Evolutionary conservation across 2,797 vertebrate genomes (phyloP).

Genomic region (Pseudocheirus occidentalis): DNA sequence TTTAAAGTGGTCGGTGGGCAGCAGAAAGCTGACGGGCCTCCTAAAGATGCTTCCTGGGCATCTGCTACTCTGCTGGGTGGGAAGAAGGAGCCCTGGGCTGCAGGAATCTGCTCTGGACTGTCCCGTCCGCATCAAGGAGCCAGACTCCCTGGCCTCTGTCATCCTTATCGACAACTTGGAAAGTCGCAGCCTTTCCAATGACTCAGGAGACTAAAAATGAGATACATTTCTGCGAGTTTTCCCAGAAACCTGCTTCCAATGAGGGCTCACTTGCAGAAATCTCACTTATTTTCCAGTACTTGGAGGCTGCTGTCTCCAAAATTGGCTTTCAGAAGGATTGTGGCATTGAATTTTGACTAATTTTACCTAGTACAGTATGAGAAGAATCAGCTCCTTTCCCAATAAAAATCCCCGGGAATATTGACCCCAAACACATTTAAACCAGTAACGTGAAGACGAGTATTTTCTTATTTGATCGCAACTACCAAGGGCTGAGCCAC

Average conservation of each 20-base stretch:
- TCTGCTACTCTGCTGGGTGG: accelerated
- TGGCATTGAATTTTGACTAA: not conserved
- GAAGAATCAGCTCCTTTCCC: not conserved
- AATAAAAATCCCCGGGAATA: not conserved
- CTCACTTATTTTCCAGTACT: not conserved
- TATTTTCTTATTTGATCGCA: not conserved
- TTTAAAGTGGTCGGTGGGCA: not conserved
- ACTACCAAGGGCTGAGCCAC: not conserved
- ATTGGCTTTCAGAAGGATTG: not conserved
- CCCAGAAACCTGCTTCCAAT: not conserved
- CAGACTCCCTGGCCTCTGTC: not conserved
- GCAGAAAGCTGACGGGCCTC: not conserved
- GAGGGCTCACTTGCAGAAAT: not conserved
- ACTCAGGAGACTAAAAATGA: not conserved
- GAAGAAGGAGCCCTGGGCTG: not conserved
- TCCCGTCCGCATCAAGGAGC: too few species aligned
- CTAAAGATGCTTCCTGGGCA: accelerated
- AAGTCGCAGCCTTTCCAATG: not conserved
- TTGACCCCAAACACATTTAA: not conserved
- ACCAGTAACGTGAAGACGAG: not conserved
- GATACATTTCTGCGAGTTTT: not conserved
- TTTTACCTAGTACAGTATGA: not conserved
- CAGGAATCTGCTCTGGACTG: not conserved
- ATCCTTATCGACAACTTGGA: too few species aligned
- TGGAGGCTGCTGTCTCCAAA: not conserved